A percentile compares a stretch with the other conserved stretches of the same genome.
phyloP scores from a whole-genome alignment of 2,888 invertebrate species.

The Drosophila subsilvestris region DNA sequence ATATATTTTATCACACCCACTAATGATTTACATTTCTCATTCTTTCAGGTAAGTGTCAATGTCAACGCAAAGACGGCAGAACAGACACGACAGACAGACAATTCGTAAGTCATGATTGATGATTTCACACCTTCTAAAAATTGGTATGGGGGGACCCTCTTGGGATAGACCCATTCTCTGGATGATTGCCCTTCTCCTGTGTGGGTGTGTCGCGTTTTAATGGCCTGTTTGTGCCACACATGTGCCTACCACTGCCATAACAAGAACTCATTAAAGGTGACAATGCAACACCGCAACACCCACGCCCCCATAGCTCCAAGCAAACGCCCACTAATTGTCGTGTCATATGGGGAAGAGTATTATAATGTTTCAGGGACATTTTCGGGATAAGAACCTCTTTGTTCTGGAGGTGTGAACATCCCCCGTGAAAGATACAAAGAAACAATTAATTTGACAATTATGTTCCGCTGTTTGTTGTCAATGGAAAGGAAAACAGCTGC shows the following conservation, averaged over 20 bases:
- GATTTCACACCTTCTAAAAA: conserved; percentile 59
- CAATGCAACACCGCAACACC: conserved; percentile 58
- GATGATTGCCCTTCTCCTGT: neutral
- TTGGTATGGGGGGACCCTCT: conserved; percentile 1
- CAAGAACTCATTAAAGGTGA: conserved; percentile 71
- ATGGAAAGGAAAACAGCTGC: conserved; percentile 68
- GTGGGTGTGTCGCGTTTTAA: conserved; percentile 57
- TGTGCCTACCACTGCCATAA: conserved; percentile 37
- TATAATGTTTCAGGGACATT: conserved; percentile 4
- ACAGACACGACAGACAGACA: conserved; percentile 51
- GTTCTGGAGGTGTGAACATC: conserved; percentile 61
- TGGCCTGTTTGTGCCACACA: conserved; percentile 73
- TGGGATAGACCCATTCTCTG: neutral
- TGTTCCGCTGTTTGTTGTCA: conserved; percentile 36
- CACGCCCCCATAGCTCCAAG: conserved; percentile 13
- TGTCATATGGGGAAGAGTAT: conserved; percentile 1
- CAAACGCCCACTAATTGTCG: conserved; percentile 22
- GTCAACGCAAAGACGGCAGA: conserved; percentile 29
- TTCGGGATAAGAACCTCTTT: no score
- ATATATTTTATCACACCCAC: conserved; percentile 30
- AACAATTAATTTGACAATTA: conserved; percentile 59
- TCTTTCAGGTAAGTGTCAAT: conserved; percentile 66
- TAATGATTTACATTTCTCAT: conserved; percentile 23
- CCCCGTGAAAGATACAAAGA: conserved; percentile 32
- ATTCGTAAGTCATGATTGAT: conserved; percentile 45